These are phyloP conservation scores for Grapholita molesta DNA, from an alignment of 1,140 invertebrate species.

Conservation along the genomic window DNA sequence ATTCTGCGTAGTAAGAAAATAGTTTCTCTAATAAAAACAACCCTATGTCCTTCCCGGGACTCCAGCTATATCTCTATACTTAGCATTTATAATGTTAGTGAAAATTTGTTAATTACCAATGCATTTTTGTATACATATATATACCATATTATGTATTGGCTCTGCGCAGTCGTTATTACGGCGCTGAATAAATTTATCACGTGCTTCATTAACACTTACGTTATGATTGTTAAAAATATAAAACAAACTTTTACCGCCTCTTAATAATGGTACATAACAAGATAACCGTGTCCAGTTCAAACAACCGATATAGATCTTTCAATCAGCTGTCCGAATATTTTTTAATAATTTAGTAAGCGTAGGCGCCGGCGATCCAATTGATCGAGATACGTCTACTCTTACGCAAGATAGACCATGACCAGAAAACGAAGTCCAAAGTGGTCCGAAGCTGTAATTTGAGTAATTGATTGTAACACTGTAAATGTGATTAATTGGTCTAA, in stretches of 20 bases:
- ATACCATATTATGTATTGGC: no score
- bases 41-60: no score
- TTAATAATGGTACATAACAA: neutral
- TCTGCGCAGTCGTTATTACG: neutral
- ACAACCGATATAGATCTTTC: conserved; percentile 35
- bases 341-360: conserved; percentile 18
- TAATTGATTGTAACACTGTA: neutral
- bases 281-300: neutral
- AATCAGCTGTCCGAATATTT: conserved; percentile 36
- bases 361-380: conserved; percentile 18
- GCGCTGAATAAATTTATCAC: neutral
- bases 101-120: no score
- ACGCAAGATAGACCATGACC: conserved; percentile 21
- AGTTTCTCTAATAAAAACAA: no score
- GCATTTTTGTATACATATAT: no score
- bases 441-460: neutral
- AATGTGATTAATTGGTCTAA: neutral
- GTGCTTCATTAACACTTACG: neutral
- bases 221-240: neutral
- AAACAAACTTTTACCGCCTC: neutral
- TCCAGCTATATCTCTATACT: no score
- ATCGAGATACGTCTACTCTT: conserved; percentile 17
- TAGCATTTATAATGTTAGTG: no score
- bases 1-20: no score
- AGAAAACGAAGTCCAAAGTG: neutral